phyloP scores from a whole-genome alignment of 1,140 invertebrate species.

The Chrysopa pallens region DNA sequence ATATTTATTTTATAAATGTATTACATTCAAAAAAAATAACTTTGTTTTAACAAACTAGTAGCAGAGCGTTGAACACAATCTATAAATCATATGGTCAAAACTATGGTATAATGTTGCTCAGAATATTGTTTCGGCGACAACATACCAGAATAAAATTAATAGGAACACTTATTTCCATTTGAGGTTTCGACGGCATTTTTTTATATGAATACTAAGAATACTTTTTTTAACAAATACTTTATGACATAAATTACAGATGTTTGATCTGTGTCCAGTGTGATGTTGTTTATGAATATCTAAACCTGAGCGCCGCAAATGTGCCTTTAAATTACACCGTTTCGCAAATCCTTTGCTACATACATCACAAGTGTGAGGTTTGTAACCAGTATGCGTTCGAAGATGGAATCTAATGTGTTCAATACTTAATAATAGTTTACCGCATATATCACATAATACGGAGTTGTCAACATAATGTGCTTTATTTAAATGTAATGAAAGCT shows the following conservation, averaged over 20 bases:
- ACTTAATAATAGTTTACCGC: constrained; percentile 57
- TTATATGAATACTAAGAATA: constrained; percentile 37
- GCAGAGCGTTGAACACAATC: neutral
- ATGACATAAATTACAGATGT: constrained; percentile 46
- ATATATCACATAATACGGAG: constrained; percentile 46
- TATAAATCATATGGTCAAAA: neutral
- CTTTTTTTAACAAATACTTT: constrained; percentile 44
- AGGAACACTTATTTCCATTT: too few relatives aligned
- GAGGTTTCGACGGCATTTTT: too few relatives aligned
- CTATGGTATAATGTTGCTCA: neutral
- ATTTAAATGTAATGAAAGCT: neutral
- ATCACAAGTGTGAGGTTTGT: constrained; percentile 52
- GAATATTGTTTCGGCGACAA: constrained; percentile 8
- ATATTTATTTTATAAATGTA: neutral
- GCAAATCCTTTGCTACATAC: constrained; percentile 45
- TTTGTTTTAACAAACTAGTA: neutral
- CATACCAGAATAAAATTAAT: too few relatives aligned
- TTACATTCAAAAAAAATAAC: neutral
- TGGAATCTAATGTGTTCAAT: constrained; percentile 53
- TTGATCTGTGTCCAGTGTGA: constrained; percentile 61
- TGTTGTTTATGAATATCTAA: constrained; percentile 54
- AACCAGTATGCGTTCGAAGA: constrained; percentile 47
- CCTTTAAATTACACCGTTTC: constrained; percentile 37
- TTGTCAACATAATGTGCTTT: constrained; percentile 34
- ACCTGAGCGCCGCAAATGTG: constrained; percentile 45